Percentiles rank a stretch among this genome's conserved stretches.
phyloP scores from a whole-genome alignment of 2,797 vertebrate genomes.

The Acipenser ruthenus region DNA sequence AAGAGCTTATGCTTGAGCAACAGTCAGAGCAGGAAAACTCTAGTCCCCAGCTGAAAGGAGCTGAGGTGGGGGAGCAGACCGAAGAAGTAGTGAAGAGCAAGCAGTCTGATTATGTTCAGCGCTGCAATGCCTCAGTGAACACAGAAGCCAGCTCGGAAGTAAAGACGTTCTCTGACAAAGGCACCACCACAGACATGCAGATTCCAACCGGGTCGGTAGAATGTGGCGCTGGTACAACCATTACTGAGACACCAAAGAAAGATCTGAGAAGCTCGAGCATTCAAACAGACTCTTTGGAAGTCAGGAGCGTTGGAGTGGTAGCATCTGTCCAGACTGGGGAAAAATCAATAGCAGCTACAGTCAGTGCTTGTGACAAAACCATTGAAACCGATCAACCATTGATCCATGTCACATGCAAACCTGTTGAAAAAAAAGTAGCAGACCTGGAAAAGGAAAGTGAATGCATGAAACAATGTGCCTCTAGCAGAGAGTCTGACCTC shows the following conservation, averaged over 20 bases:
- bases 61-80: slow-evolving; percentile 14
- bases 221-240: slow-evolving; percentile 9
- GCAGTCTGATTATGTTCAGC: slow-evolving; percentile 10
- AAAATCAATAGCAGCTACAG: slow-evolving; percentile 20
- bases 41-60: slow-evolving; percentile 36
- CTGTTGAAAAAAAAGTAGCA: slow-evolving; percentile 4
- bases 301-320: slow-evolving; percentile 22
- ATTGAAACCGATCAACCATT: slow-evolving; percentile 28
- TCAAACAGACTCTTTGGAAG: slow-evolving; percentile 22
- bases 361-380: slow-evolving; percentile 27
- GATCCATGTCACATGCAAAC: slow-evolving; percentile 3
- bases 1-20: slow-evolving; percentile 70
- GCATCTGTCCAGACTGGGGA: slow-evolving; percentile 24
- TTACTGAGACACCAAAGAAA: background rate
- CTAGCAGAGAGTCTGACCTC: slow-evolving; percentile 32
- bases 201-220: slow-evolving; percentile 26
- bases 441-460: slow-evolving; percentile 11
- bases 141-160: slow-evolving; percentile 31
- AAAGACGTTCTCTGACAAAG: slow-evolving; percentile 47
- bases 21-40: slow-evolving; percentile 59
- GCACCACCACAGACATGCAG: slow-evolving; percentile 37
- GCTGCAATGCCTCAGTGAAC: slow-evolving; percentile 46
- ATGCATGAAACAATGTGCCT: slow-evolving; percentile 17
- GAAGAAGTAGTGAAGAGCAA: background rate
- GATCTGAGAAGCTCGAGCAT: slow-evolving; percentile 23